Conservation (phyloP, 2,113 vertebrate genomes). For the Leucosticte australis region DNA sequence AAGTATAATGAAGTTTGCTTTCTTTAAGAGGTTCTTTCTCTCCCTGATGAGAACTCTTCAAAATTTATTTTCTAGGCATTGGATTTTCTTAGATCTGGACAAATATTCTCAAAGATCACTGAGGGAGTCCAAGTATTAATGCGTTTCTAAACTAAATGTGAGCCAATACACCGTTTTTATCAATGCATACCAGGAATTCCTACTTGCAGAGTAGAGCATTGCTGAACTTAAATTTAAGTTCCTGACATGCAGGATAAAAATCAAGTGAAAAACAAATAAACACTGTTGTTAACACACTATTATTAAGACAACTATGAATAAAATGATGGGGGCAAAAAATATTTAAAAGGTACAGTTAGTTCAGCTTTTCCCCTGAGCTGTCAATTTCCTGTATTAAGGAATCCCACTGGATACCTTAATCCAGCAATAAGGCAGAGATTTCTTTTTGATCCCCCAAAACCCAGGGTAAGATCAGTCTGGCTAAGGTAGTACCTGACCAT, state of each 20-base stretch:
- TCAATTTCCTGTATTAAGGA: neutral
- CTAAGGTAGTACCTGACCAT: neutral
- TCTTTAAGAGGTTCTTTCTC: neutral
- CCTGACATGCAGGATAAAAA: neutral
- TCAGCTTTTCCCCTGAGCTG: neutral
- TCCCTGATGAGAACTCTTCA: neutral
- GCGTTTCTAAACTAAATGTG: neutral
- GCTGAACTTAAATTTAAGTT: neutral
- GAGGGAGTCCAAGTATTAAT: neutral
- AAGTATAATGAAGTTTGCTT: neutral
- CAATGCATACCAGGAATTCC: neutral
- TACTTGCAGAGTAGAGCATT: neutral
- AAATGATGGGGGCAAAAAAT: neutral
- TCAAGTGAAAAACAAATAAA: neutral
- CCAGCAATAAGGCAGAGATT: neutral
- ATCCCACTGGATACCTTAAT: neutral
- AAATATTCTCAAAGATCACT: neutral
- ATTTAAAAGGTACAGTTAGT: neutral
- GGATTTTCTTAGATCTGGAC: neutral
- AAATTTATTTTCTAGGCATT: neutral
- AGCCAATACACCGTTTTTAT: neutral
- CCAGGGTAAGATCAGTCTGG: neutral
- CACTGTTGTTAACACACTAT: neutral
- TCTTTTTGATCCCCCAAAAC: neutral
- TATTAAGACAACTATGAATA: neutral